A percentile compares a stretch with the other conserved stretches of the same genome.
Evolutionary conservation across 2,797 vertebrate genomes (phyloP).

Genomic region (Eupleurogrammus muticus): DNA sequence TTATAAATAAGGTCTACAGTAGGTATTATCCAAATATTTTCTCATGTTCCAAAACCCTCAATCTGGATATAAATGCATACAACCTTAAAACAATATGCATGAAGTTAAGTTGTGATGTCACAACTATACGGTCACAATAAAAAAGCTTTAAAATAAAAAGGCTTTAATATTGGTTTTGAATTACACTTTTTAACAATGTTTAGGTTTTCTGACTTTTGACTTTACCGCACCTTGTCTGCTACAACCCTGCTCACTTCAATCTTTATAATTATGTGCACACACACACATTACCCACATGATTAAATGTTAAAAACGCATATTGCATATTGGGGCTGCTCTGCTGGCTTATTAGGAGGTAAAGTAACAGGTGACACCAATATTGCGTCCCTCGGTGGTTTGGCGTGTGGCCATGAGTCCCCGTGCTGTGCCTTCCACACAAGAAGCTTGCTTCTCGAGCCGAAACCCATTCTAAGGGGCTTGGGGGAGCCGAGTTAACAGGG

Average conservation of each 20-base stretch:
- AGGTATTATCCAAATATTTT: too few species aligned
- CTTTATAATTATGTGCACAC: too few species aligned
- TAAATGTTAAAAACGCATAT: neutral
- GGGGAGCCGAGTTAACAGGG: constrained; percentile 63
- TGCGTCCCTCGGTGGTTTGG: constrained; percentile 69
- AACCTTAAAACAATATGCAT: too few species aligned
- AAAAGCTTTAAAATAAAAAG: too few species aligned
- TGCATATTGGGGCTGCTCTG: constrained; percentile 15
- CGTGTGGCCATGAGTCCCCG: constrained; percentile 72
- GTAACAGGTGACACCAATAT: constrained; percentile 75
- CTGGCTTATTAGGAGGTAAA: constrained; percentile 28
- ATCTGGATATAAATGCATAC: too few species aligned
- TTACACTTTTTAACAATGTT: too few species aligned
- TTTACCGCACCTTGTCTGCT: neutral
- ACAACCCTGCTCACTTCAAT: constrained; percentile 19
- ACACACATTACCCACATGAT: constrained; percentile 6
- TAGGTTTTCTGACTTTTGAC: too few species aligned
- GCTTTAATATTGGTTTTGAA: too few species aligned
- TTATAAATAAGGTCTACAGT: too few species aligned
- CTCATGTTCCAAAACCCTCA: too few species aligned
- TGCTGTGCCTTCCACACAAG: constrained; percentile 62
- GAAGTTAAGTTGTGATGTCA: too few species aligned
- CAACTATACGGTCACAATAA: too few species aligned
- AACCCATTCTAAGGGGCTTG: constrained; percentile 59
- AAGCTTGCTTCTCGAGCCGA: constrained; percentile 53